phyloP scores from a whole-genome alignment of 1,140 invertebrate genomes.

The Kradibia gibbosae region DNA sequence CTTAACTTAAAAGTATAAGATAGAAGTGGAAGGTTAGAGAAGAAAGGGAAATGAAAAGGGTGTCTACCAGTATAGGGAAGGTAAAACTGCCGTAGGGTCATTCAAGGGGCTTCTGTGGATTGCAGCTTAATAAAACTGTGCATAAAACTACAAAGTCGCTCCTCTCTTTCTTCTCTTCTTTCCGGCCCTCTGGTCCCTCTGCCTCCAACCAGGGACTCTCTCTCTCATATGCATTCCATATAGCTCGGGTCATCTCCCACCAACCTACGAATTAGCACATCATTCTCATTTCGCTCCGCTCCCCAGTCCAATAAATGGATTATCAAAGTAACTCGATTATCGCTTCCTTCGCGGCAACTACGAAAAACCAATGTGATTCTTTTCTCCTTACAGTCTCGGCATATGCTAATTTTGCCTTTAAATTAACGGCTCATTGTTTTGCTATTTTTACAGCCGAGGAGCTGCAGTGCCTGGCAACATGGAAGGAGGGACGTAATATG shows the following conservation, averaged over 20 bases:
- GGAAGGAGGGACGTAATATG: conserved; percentile 78
- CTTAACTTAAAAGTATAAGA: conserved; percentile 22
- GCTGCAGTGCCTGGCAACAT: conserved; percentile 77
- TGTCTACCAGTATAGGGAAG: not conserved
- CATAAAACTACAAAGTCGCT: conserved; percentile 35
- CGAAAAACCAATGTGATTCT: not conserved
- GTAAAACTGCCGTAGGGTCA: conserved; percentile 42
- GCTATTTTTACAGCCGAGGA: conserved; percentile 75
- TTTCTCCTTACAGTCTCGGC: not conserved
- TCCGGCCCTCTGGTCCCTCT: not conserved
- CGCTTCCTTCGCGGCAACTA: conserved; percentile 52
- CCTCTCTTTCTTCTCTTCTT: not conserved
- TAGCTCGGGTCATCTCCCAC: too few relatives aligned
- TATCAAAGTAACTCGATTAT: conserved; percentile 66
- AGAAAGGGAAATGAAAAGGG: not conserved
- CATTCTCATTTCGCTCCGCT: not conserved
- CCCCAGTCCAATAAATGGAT: conserved; percentile 63
- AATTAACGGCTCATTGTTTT: conserved; percentile 38
- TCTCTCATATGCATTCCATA: too few relatives aligned
- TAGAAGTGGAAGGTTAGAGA: conserved; percentile 12
- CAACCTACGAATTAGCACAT: too few relatives aligned
- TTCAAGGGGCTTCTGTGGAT: conserved; percentile 61
- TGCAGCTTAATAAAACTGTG: conserved; percentile 63
- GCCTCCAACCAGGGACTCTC: not conserved
- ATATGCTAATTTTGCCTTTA: not conserved